These are phyloP conservation scores for Orycteropus afer DNA, from an alignment of 2,113 vertebrate species.

Conservation along the genomic window DNA sequence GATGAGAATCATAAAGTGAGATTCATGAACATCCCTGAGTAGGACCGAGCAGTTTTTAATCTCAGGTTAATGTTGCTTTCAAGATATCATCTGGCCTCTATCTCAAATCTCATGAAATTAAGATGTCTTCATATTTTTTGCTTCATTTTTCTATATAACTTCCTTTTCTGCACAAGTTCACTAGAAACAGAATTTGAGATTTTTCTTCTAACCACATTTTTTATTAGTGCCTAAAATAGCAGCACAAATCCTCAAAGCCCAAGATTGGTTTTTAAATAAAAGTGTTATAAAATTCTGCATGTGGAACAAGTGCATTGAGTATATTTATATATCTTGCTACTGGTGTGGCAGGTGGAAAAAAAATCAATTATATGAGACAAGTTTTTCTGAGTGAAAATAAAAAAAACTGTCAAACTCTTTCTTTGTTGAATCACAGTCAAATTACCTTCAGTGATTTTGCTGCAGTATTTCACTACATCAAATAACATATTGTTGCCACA, in stretches of 20 bases:
- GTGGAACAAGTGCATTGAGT: background rate
- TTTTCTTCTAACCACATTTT: background rate
- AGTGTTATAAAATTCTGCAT: background rate
- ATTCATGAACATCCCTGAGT: background rate
- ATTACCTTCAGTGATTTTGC: background rate
- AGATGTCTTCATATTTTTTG: conserved; percentile 3
- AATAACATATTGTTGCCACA: background rate
- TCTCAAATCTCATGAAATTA: conserved; percentile 59
- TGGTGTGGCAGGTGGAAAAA: background rate
- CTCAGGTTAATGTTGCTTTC: background rate
- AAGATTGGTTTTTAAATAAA: background rate
- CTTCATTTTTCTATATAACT: conserved; percentile 58
- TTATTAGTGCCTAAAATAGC: background rate
- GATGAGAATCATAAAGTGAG: background rate
- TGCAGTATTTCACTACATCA: background rate
- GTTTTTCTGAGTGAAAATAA: background rate
- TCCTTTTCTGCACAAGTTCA: conserved; percentile 62
- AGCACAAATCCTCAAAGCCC: background rate
- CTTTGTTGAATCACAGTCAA: background rate
- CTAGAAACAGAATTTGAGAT: conserved; percentile 58
- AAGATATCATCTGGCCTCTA: background rate
- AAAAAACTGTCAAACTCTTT: background rate
- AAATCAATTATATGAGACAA: background rate
- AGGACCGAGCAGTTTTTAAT: background rate
- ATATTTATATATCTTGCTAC: background rate